Percentiles rank a stretch among this genome's conserved stretches.
These are phyloP conservation scores for Riptortus pedestris DNA, from an alignment of 1,140 invertebrate species.

Conservation along the genomic window DNA sequence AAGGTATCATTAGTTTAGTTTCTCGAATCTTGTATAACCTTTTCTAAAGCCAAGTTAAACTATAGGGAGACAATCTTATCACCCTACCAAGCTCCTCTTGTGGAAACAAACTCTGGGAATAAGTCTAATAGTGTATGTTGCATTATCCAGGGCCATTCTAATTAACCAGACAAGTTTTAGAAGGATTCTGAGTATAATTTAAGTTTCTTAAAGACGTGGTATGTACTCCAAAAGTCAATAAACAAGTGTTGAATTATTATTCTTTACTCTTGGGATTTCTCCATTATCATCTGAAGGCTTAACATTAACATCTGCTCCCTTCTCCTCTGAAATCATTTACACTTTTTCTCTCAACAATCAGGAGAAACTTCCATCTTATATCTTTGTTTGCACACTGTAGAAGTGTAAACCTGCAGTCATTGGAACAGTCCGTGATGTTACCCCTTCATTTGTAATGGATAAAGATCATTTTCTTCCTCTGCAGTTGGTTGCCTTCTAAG, in stretches of 20 bases:
- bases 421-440: not conserved
- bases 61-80: too few relatives aligned
- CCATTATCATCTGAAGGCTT: not conserved
- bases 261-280: not conserved
- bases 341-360: not conserved
- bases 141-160: too few relatives aligned
- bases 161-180: too few relatives aligned
- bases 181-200: too few relatives aligned
- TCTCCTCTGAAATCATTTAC: not conserved
- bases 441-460: not conserved
- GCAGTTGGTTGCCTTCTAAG: too few relatives aligned
- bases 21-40: too few relatives aligned
- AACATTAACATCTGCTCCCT: not conserved
- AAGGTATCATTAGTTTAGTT: too few relatives aligned
- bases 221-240: not conserved
- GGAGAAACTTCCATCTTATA: not conserved
- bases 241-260: not conserved
- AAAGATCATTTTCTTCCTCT: not conserved
- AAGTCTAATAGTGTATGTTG: too few relatives aligned
- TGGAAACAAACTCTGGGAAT: too few relatives aligned
- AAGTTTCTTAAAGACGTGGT: not conserved
- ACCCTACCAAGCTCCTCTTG: too few relatives aligned
- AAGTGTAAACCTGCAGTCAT: not conserved
- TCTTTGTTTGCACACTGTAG: not conserved
- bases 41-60: too few relatives aligned